Percentiles rank a stretch among this genome's conserved stretches.
Conservation (phyloP, 1,140 invertebrate genomes). For the Ridgeia piscesae region DNA sequence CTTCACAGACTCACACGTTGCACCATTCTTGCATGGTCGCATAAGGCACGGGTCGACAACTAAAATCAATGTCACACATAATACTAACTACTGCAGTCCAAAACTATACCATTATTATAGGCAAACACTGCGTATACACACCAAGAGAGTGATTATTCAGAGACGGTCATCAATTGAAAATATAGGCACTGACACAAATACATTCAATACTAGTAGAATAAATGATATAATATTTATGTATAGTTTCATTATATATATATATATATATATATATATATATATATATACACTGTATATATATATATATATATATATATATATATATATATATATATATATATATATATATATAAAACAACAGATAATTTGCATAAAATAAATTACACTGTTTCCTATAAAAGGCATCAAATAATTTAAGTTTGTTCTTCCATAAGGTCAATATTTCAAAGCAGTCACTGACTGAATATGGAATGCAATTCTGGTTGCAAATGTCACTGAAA, state of each 20-base stretch:
- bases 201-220: too few species aligned
- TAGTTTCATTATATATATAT: too few species aligned
- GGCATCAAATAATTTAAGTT: neutral
- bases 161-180: too few species aligned
- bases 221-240: neutral
- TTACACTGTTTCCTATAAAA: neutral
- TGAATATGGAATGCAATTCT: neutral
- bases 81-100: neutral
- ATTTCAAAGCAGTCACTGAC: neutral
- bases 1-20: neutral
- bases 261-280: neutral
- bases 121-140: neutral
- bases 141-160: neutral
- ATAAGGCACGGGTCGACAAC: neutral
- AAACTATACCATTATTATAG: neutral
- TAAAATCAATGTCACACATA: neutral
- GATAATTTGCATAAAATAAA: neutral
- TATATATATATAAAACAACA: neutral
- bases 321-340: neutral
- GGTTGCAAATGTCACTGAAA: neutral
- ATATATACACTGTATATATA: too few species aligned
- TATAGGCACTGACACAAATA: too few species aligned
- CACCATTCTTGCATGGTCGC: neutral
- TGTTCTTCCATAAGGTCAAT: neutral
- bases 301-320: neutral